These are phyloP conservation scores for Encarsia formosa DNA, from an alignment of 2,888 invertebrate genomes.

Conservation along the genomic window DNA sequence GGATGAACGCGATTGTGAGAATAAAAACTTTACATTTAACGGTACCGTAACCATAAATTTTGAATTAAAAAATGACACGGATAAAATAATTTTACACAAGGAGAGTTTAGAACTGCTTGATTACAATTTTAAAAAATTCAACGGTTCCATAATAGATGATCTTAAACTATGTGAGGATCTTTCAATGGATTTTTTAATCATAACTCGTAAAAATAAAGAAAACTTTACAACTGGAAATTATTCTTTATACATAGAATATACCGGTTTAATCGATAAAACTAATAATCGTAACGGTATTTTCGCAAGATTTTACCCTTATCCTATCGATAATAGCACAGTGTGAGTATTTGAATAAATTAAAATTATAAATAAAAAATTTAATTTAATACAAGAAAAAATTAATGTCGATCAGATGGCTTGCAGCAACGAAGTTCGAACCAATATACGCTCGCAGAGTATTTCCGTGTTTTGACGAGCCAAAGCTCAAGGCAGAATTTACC, in stretches of 20 bases:
- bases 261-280: background rate
- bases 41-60: background rate
- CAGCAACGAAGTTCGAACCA: constrained; percentile 76
- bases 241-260: background rate
- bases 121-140: background rate
- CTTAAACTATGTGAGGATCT: background rate
- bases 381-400: constrained; percentile 5
- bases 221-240: background rate
- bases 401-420: constrained; percentile 63
- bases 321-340: background rate
- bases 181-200: background rate
- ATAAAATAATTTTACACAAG: background rate
- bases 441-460: constrained; percentile 76
- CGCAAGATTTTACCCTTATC: background rate
- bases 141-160: background rate
- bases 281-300: background rate
- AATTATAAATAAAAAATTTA: background rate
- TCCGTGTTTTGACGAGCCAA: constrained; percentile 84
- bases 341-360: background rate
- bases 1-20: too few relatives aligned
- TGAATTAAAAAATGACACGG: background rate
- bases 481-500: constrained; percentile 73
- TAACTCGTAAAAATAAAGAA: background rate
- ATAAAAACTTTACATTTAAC: background rate
- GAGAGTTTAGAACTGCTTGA: background rate